Percentiles rank a stretch among this genome's conserved stretches.
Evolutionary conservation across 2,797 vertebrate genomes (phyloP).

Genomic region (Anolis apletophallus): DNA sequence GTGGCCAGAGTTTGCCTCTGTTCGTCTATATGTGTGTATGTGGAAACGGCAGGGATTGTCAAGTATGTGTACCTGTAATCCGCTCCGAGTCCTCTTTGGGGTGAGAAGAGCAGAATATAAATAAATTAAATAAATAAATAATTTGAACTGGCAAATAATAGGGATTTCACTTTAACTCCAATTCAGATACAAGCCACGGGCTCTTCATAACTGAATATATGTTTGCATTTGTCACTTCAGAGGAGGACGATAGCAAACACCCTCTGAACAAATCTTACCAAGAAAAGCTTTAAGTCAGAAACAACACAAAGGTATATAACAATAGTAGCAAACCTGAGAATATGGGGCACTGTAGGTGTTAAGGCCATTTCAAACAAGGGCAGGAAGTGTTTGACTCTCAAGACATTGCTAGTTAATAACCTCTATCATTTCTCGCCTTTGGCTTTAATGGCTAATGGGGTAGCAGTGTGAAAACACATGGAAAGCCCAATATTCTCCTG

Average conservation of each 20-base stretch:
- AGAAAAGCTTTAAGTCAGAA: not conserved
- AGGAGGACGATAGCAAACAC: too few relatives aligned
- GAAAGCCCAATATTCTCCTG: not conserved
- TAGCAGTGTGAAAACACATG: not conserved
- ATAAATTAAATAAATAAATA: too few relatives aligned
- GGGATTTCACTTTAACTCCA: not conserved
- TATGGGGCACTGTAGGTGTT: too few relatives aligned
- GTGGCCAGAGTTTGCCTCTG: too few relatives aligned
- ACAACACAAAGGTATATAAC: too few relatives aligned
- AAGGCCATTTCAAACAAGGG: too few relatives aligned
- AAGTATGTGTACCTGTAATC: too few relatives aligned
- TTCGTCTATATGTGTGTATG: too few relatives aligned
- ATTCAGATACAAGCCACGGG: not conserved
- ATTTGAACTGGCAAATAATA: not conserved
- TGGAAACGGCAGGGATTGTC: too few relatives aligned
- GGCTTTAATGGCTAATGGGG: not conserved
- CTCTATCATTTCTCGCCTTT: not conserved
- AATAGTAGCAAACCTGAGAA: too few relatives aligned
- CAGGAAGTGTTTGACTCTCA: not conserved
- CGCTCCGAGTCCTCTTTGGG: too few relatives aligned
- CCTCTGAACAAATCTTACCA: not conserved
- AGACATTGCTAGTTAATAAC: not conserved
- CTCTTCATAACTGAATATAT: not conserved
- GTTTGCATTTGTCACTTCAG: not conserved
- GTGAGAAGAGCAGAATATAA: too few relatives aligned